Conservation (phyloP, 2,888 invertebrate species). For the Empis livida region DNA sequence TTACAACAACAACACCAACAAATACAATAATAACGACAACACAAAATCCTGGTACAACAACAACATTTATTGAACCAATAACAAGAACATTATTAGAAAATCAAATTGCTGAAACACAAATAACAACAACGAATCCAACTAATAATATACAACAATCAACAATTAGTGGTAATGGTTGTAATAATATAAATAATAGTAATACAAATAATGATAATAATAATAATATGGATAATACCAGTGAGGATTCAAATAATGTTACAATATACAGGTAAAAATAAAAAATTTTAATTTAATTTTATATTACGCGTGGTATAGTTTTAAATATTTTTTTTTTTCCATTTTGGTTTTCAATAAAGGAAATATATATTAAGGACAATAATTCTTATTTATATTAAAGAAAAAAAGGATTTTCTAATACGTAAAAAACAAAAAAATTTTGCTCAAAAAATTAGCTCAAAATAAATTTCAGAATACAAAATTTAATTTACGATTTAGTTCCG, state of each 20-base stretch:
- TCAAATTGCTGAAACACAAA: neutral
- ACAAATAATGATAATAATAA: constrained; percentile 49
- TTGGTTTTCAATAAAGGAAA: no score
- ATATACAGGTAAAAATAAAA: constrained; percentile 62
- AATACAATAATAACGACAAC: neutral
- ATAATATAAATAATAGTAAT: constrained; percentile 16
- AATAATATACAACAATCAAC: constrained; percentile 16
- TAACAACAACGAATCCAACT: constrained; percentile 19
- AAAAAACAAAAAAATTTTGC: no score
- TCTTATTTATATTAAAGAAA: no score
- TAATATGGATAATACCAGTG: constrained; percentile 69
- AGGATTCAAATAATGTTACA: constrained; percentile 75
- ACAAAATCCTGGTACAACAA: neutral
- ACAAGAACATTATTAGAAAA: constrained; percentile 15
- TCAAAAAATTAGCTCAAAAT: no score
- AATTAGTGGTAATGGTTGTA: constrained; percentile 10
- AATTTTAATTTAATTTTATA: no score
- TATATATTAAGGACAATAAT: no score
- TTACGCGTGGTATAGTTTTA: no score
- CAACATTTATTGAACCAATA: no score
- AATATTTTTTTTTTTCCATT: no score
- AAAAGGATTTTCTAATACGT: no score
- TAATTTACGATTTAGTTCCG: no score
- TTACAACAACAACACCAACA: constrained; percentile 1
- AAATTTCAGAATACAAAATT: no score